A percentile compares a stretch with the other conserved stretches of the same genome.
phyloP scores from a whole-genome alignment of 2,113 vertebrate genomes.

The Apaloderma vittatum region DNA sequence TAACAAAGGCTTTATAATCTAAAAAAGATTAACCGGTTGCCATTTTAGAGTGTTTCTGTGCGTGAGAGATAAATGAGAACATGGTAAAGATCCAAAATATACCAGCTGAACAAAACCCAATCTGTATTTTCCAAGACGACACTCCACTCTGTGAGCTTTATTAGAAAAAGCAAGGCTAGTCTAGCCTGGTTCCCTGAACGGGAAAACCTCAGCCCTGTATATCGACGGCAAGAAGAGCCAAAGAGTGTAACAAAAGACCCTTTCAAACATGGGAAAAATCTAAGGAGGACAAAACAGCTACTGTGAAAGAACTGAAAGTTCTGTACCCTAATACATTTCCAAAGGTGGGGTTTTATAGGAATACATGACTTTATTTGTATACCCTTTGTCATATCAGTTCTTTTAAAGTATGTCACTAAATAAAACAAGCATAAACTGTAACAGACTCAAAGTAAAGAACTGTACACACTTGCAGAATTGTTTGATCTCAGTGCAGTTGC shows the following conservation, averaged over 20 bases:
- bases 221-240: conserved; percentile 2
- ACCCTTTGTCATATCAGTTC: not conserved
- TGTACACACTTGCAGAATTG: not conserved
- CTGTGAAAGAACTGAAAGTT: conserved; percentile 21
- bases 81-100: conserved; percentile 23
- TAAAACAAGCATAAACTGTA: not conserved
- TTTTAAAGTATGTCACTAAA: not conserved
- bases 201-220: conserved; percentile 14
- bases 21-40: conserved; percentile 46
- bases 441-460: not conserved
- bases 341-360: not conserved
- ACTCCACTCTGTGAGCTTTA: not conserved
- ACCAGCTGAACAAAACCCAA: not conserved
- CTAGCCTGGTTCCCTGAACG: not conserved
- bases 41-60: conserved; percentile 8
- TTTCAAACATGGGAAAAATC: not conserved
- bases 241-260: conserved; percentile 24
- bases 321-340: not conserved
- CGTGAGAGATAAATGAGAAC: conserved; percentile 42
- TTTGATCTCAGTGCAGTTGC: not conserved
- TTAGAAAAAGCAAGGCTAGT: not conserved
- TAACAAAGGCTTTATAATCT: conserved; percentile 50
- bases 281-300: not conserved
- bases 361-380: not conserved
- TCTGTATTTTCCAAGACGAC: conserved; percentile 5